These are phyloP conservation scores for Scaptomyza montana DNA, from an alignment of 1,140 invertebrate genomes.

Conservation along the genomic window DNA sequence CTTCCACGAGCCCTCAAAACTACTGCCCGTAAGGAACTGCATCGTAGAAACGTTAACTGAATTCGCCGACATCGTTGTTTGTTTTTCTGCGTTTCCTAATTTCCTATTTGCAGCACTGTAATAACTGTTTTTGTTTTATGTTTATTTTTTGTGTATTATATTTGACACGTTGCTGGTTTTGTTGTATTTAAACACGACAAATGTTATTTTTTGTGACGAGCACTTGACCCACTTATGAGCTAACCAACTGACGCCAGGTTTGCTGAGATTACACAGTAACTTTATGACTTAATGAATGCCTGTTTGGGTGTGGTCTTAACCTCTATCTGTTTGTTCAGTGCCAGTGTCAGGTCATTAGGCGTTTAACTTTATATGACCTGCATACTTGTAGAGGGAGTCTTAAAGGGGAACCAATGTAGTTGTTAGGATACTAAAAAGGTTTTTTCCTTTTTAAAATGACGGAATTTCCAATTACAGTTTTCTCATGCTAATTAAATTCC, in stretches of 20 bases:
- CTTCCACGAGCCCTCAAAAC: conserved; percentile 65
- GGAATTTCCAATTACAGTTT: too few relatives aligned
- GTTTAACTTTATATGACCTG: conserved; percentile 8
- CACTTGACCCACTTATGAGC: conserved; percentile 37
- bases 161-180: conserved; percentile 1
- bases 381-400: too few relatives aligned
- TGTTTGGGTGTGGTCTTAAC: conserved; percentile 34
- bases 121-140: not conserved
- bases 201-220: conserved; percentile 9
- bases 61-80: not conserved
- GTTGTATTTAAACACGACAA: conserved; percentile 15
- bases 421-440: not conserved
- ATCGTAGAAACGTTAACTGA: not conserved
- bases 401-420: conserved; percentile 3
- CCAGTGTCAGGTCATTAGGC: conserved; percentile 8
- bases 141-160: conserved; percentile 13
- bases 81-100: too few relatives aligned
- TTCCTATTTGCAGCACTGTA: too few relatives aligned
- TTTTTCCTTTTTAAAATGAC: too few relatives aligned
- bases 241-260: conserved; percentile 34
- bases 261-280: conserved; percentile 69
- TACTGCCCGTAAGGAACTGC: conserved; percentile 61
- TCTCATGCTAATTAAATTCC: too few relatives aligned
- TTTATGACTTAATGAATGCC: conserved; percentile 73
- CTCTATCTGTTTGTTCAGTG: not conserved